Percentiles rank a stretch among this genome's conserved stretches.
phyloP scores from a whole-genome alignment of 2,113 vertebrate genomes.

The Thinocorus orbignyianus region DNA sequence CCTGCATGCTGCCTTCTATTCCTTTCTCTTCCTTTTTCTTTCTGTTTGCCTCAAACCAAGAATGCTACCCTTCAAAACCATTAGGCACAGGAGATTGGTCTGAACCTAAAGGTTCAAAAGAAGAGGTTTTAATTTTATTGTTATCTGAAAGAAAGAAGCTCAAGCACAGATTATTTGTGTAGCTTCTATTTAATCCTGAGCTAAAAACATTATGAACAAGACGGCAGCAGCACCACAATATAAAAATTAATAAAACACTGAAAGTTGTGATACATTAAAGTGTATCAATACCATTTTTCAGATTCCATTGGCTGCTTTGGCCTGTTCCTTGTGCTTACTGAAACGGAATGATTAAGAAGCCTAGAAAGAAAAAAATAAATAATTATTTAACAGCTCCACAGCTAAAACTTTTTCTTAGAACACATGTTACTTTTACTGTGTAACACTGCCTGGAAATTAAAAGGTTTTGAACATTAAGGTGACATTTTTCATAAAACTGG shows the following conservation, averaged over 20 bases:
- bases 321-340: conserved; percentile 81
- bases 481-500: neutral
- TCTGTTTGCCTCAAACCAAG: neutral
- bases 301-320: conserved; percentile 82
- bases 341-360: conserved; percentile 88
- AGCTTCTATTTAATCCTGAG: neutral
- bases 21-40: neutral
- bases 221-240: neutral
- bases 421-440: neutral
- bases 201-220: neutral
- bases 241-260: neutral
- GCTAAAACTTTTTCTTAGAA: neutral
- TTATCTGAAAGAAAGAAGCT: neutral
- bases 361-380: conserved; percentile 63
- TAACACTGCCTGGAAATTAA: conserved; percentile 38
- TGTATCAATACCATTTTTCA: conserved; percentile 81
- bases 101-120: neutral
- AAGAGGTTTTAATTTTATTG: neutral
- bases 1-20: neutral
- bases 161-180: neutral
- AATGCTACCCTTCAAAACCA: neutral
- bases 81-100: neutral
- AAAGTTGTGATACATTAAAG: neutral
- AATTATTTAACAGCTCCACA: neutral
- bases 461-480: neutral